Conservation (phyloP, 1,140 invertebrate genomes). For the Tribolium castaneum region DNA sequence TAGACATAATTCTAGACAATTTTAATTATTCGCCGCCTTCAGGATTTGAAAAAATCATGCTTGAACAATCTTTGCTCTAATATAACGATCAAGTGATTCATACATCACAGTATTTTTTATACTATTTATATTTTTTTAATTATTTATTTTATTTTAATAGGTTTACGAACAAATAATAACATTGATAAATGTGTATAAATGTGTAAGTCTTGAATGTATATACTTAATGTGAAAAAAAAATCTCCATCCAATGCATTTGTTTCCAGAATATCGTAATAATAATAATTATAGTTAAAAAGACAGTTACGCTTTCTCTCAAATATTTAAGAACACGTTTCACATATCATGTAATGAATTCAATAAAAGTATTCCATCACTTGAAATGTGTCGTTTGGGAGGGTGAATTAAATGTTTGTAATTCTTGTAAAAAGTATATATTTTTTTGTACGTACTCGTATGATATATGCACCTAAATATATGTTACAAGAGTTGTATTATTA, state of each 20-base stretch:
- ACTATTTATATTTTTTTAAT: slow-evolving; percentile 37
- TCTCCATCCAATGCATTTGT: slow-evolving; percentile 35
- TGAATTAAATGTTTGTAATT: background rate
- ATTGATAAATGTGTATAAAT: slow-evolving; percentile 36
- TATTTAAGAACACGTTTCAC: slow-evolving; percentile 18
- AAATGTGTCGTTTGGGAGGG: background rate
- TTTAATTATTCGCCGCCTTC: slow-evolving; percentile 87
- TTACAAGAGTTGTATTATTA: slow-evolving; percentile 5
- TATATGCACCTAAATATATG: slow-evolving; percentile 34
- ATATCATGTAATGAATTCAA: slow-evolving; percentile 22
- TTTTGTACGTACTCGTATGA: slow-evolving; percentile 17
- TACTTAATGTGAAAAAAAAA: slow-evolving; percentile 11
- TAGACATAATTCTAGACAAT: slow-evolving; percentile 93
- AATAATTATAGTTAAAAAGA: background rate
- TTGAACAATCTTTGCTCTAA: slow-evolving; percentile 97
- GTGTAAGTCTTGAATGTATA: slow-evolving; percentile 38
- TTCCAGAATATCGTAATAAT: slow-evolving; percentile 18
- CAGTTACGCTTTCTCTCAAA: slow-evolving; percentile 17
- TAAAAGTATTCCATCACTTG: slow-evolving; percentile 2
- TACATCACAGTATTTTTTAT: slow-evolving; percentile 41
- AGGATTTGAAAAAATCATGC: slow-evolving; percentile 96
- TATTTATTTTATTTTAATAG: slow-evolving; percentile 16
- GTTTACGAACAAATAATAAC: slow-evolving; percentile 20
- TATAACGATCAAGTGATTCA: slow-evolving; percentile 33
- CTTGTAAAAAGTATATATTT: slow-evolving; percentile 42